Conservation (phyloP, 2,113 vertebrate genomes). For the Scopus umbretta region DNA sequence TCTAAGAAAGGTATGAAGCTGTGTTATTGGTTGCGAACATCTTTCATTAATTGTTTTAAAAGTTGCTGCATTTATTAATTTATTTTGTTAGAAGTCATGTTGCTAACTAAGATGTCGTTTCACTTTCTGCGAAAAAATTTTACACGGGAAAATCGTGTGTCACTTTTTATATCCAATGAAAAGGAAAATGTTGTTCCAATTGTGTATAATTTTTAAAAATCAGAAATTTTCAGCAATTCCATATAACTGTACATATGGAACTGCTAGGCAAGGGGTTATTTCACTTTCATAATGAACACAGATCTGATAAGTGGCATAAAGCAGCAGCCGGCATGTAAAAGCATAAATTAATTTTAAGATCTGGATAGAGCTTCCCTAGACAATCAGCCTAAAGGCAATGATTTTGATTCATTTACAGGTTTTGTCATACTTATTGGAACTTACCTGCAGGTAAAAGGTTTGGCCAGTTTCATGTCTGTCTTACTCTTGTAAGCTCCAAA, state of each 20-base stretch:
- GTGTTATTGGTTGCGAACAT: neutral
- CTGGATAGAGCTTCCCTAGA: neutral
- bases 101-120: neutral
- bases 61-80: neutral
- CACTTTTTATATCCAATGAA: neutral
- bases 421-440: neutral
- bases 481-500: neutral
- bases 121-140: neutral
- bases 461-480: neutral
- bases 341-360: neutral
- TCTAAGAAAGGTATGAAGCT: neutral
- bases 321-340: neutral
- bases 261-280: neutral
- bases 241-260: neutral
- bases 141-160: neutral
- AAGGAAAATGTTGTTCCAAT: neutral
- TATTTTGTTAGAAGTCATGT: neutral
- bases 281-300: neutral
- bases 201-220: neutral
- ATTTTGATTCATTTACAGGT: neutral
- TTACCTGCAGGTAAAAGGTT: neutral
- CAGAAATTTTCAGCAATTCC: neutral
- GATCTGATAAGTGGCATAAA: neutral
- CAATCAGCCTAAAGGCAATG: neutral
- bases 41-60: neutral